phyloP scores from a whole-genome alignment of 1,140 invertebrate genomes.

The Lycorma delicatula region DNA sequence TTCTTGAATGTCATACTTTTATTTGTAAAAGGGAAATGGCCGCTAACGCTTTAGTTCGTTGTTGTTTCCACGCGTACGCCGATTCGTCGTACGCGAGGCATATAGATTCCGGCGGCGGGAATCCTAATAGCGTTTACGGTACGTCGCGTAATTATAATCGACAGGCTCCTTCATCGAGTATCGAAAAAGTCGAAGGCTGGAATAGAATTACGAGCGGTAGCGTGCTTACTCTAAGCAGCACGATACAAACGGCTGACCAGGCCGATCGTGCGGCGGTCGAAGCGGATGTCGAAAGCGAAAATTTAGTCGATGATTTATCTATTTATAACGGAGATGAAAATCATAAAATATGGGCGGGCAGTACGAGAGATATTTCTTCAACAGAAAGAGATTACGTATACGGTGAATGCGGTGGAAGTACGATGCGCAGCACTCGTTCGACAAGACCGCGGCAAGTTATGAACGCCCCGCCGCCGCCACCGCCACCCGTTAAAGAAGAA shows the following conservation, averaged over 20 bases:
- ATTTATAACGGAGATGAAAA: slow-evolving; percentile 86
- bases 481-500: slow-evolving; percentile 53
- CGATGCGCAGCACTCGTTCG: slow-evolving; percentile 56
- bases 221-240: slow-evolving; percentile 47
- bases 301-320: slow-evolving; percentile 55
- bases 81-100: slow-evolving; percentile 86
- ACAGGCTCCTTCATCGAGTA: slow-evolving; percentile 25
- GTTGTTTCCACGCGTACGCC: slow-evolving; percentile 92
- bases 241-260: slow-evolving; percentile 12
- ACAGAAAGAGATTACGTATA: slow-evolving; percentile 51
- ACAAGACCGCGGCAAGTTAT: slow-evolving; percentile 69
- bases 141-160: slow-evolving; percentile 36
- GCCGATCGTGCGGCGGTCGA: slow-evolving; percentile 38
- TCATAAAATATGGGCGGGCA: slow-evolving; percentile 82
- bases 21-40: slow-evolving; percentile 94
- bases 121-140: slow-evolving; percentile 44
- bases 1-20: slow-evolving; percentile 98
- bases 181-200: slow-evolving; percentile 44
- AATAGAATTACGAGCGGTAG: slow-evolving; percentile 42
- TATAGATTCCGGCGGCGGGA: slow-evolving; percentile 47
- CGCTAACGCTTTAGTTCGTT: slow-evolving; percentile 85
- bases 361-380: slow-evolving; percentile 59
- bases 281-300: slow-evolving; percentile 44
- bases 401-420: slow-evolving; percentile 60
- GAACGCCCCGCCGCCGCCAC: slow-evolving; percentile 66